Percentiles rank a stretch among this genome's conserved stretches.
Conservation (phyloP, 2,888 invertebrate species). For the Spisula solida region DNA sequence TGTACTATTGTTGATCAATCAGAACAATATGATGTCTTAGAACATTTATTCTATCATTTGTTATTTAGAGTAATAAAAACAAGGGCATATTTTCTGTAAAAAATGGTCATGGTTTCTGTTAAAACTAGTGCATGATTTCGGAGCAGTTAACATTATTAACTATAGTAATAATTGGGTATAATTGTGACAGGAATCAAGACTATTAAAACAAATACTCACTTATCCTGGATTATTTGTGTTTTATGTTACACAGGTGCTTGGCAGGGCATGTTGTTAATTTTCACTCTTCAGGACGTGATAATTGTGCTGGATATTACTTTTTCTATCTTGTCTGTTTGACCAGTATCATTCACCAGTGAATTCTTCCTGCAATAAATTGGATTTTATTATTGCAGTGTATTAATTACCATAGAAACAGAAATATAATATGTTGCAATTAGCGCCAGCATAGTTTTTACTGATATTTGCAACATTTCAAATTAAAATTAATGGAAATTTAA, state of each 20-base stretch:
- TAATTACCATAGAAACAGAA: background rate
- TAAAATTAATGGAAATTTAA: constrained; percentile 6
- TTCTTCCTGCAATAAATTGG: background rate
- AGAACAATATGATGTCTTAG: background rate
- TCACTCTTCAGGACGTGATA: background rate
- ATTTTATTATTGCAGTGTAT: background rate
- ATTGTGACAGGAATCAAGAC: background rate
- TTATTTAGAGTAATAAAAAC: background rate
- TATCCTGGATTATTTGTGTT: background rate
- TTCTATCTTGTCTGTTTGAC: background rate
- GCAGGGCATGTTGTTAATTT: background rate
- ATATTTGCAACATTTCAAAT: constrained; percentile 5
- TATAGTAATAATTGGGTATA: background rate
- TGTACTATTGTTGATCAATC: constrained; percentile 2
- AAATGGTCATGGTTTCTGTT: background rate
- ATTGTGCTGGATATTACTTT: background rate
- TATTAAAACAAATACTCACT: background rate
- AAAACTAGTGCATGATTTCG: background rate
- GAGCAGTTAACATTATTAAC: constrained; percentile 3
- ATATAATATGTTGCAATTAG: background rate
- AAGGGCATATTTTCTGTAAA: background rate
- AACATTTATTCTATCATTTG: background rate
- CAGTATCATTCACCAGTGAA: constrained; percentile 1
- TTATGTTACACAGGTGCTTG: constrained; percentile 21
- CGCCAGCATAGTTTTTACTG: background rate